These are phyloP conservation scores for Galerucella nymphaeae DNA, from an alignment of 2,888 invertebrate genomes.

Conservation along the genomic window DNA sequence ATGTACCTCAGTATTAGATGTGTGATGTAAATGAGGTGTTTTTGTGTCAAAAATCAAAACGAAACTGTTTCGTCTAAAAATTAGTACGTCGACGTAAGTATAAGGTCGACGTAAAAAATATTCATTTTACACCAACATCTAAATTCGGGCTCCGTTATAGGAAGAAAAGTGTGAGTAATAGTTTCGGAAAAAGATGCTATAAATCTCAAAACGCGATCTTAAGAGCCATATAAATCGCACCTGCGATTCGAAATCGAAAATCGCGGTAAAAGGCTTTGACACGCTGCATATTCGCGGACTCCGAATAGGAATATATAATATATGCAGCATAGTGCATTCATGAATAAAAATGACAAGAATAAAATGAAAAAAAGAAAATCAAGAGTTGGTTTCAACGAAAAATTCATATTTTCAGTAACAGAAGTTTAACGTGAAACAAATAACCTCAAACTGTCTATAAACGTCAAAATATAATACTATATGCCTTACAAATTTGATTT, in stretches of 20 bases:
- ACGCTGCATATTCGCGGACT: constrained; percentile 11
- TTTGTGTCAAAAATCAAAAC: no score
- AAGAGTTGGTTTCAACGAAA: not conserved
- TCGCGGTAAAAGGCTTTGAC: constrained; percentile 20
- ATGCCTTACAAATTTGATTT: no score
- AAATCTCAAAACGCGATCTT: constrained; percentile 66
- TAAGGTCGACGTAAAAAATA: no score
- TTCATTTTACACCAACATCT: not conserved
- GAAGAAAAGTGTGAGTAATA: constrained; percentile 56
- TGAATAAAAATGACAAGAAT: constrained; percentile 4
- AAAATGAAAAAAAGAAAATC: not conserved
- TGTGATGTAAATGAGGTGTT: no score
- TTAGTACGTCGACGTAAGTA: no score
- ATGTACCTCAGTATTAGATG: no score
- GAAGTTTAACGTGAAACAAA: no score
- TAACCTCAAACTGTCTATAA: no score
- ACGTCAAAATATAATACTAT: no score
- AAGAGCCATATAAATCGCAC: constrained; percentile 66
- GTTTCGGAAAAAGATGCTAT: constrained; percentile 64
- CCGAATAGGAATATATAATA: constrained; percentile 13
- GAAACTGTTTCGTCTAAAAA: no score
- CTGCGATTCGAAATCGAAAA: constrained; percentile 58
- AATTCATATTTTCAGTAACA: no score
- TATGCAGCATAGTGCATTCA: not conserved
- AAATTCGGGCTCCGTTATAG: not conserved